Conservation (phyloP, 2,797 vertebrate genomes). For the Gephyroberyx darwinii region DNA sequence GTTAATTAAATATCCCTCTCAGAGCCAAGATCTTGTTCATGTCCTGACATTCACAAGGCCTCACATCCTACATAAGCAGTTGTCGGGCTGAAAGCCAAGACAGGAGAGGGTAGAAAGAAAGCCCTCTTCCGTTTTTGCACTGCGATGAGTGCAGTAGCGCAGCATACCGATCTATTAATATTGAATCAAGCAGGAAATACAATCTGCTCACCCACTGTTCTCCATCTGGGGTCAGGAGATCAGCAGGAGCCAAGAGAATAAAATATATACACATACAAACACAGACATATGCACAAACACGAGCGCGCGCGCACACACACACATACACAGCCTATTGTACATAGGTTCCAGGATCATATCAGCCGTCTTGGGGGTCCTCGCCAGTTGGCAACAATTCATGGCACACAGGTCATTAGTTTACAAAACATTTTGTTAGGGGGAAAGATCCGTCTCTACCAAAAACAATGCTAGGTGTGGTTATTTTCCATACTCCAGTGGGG, state of each 20-base stretch:
- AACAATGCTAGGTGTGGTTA: conserved; percentile 34
- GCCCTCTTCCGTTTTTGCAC: conserved; percentile 25
- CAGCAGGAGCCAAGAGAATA: conserved; percentile 42
- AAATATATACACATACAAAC: conserved; percentile 34
- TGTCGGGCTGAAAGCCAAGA: conserved; percentile 47
- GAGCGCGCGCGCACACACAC: not conserved
- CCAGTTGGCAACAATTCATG: conserved; percentile 31
- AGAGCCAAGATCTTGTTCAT: conserved; percentile 30
- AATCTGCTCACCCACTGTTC: conserved; percentile 62
- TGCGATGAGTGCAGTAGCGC: conserved; percentile 37
- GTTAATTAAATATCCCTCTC: conserved; percentile 54
- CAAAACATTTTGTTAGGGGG: conserved; percentile 3
- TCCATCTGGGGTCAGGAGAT: conserved; percentile 63
- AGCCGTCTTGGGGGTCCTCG: conserved; percentile 6
- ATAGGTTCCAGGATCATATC: conserved; percentile 18
- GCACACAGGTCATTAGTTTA: conserved; percentile 18
- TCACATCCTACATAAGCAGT: conserved; percentile 38
- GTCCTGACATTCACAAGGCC: conserved; percentile 37
- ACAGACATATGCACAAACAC: not conserved
- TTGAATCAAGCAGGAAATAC: conserved; percentile 76
- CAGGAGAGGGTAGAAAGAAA: not conserved
- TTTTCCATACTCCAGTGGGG: conserved; percentile 15
- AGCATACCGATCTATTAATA: conserved; percentile 72
- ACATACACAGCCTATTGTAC: not conserved
- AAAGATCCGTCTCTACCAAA: conserved; percentile 9